These are phyloP conservation scores for Acropora yongei DNA, from an alignment of 64 coral and sea anemone species.

Conservation along the genomic window DNA sequence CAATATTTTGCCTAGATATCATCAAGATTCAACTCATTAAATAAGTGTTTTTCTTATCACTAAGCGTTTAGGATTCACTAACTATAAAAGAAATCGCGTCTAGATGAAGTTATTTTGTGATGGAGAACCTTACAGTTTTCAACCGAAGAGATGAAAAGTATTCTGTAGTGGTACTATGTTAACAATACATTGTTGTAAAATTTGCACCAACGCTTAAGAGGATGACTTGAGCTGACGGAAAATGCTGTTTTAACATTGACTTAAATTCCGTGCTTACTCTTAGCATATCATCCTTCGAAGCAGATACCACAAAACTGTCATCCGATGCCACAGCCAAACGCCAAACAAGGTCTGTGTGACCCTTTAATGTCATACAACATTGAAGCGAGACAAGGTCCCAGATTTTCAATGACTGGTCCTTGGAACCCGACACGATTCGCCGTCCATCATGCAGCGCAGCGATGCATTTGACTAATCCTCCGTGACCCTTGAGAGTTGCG, in stretches of 20 bases:
- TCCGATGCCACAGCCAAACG: slow-evolving; percentile 63
- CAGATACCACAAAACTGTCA: slow-evolving; percentile 83
- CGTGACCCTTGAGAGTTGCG: slow-evolving; percentile 83
- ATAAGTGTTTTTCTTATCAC: too few relatives aligned
- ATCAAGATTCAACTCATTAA: too few relatives aligned
- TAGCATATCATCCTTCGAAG: slow-evolving; percentile 88
- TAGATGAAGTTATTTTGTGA: too few relatives aligned
- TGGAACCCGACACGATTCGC: slow-evolving; percentile 80
- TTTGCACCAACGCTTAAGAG: neutral
- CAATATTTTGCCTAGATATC: too few relatives aligned
- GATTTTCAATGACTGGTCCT: slow-evolving; percentile 65
- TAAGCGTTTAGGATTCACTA: too few relatives aligned
- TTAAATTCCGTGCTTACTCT: slow-evolving; percentile 5
- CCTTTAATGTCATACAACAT: slow-evolving; percentile 79
- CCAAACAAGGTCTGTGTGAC: slow-evolving; percentile 81
- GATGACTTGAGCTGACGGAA: neutral
- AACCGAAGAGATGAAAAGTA: too few relatives aligned
- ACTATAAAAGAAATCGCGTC: too few relatives aligned
- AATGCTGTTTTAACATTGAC: neutral
- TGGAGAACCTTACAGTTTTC: too few relatives aligned
- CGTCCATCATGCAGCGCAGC: slow-evolving; percentile 72
- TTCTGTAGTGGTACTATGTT: too few relatives aligned
- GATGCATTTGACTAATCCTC: slow-evolving; percentile 83
- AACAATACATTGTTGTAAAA: too few relatives aligned
- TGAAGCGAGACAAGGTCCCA: slow-evolving; percentile 81